Evolutionary conservation across 2,888 invertebrate genomes (phyloP).

Genomic region (Acanthosepion pharaonis): DNA sequence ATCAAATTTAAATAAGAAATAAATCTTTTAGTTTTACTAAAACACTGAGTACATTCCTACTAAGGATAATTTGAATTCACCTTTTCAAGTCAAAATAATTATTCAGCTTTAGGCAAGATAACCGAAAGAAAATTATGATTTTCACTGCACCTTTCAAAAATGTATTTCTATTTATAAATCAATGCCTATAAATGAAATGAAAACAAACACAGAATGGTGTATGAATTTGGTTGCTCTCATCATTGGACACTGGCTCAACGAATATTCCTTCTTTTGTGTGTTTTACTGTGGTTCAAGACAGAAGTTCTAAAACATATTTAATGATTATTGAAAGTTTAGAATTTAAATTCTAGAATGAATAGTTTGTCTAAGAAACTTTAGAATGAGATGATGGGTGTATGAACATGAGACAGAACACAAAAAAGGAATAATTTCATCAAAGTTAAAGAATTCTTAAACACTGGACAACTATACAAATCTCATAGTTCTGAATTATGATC

Average conservation of each 20-base stretch:
- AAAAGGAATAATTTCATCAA: background rate
- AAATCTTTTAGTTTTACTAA: too few species aligned
- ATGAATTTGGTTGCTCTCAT: background rate
- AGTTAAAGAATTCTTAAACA: background rate
- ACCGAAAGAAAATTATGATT: too few species aligned
- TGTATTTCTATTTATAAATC: too few species aligned
- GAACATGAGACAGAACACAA: background rate
- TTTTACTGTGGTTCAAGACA: slow-evolving; percentile 9
- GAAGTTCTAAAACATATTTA: background rate
- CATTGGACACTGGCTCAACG: background rate
- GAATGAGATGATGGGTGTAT: background rate
- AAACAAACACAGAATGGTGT: background rate
- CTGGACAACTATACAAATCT: background rate
- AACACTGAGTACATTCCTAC: too few species aligned
- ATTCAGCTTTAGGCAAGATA: too few species aligned
- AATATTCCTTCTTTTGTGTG: background rate
- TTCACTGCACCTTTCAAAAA: too few species aligned
- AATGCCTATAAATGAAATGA: too few species aligned
- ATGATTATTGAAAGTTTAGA: background rate
- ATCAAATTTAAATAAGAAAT: too few species aligned
- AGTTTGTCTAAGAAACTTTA: background rate
- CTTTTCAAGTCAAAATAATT: too few species aligned
- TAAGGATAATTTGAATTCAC: too few species aligned
- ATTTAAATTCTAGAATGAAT: background rate
- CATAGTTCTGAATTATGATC: background rate